Conservation (phyloP, 1,140 invertebrate species). For the Neodiprion pinetum region DNA sequence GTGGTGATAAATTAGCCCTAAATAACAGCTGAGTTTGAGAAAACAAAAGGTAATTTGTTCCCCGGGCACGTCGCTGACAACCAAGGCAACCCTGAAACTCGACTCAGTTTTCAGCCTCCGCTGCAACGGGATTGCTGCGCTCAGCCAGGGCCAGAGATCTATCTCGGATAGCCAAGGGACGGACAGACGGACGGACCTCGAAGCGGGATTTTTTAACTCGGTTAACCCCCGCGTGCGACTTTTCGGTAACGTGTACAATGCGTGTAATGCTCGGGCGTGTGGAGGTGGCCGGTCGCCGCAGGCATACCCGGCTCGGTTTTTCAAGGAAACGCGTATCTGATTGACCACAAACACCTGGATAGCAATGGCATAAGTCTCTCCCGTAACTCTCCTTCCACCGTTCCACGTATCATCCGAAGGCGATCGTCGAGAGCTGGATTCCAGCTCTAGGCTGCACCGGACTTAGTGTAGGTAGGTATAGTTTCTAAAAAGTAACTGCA, state of each 20-base stretch:
- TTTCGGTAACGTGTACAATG: not conserved
- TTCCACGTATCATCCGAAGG: constrained; percentile 29
- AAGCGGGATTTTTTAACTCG: not conserved
- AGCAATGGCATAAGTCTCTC: constrained; percentile 29
- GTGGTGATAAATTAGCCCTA: constrained; percentile 9
- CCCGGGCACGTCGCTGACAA: constrained; percentile 46
- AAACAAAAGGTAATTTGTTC: constrained; percentile 47
- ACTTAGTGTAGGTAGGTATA: constrained; percentile 31
- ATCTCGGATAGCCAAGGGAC: constrained; percentile 39
- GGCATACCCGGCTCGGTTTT: constrained; percentile 16
- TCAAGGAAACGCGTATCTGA: constrained; percentile 18
- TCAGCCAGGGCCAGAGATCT: constrained; percentile 32
- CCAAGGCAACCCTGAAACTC: not conserved
- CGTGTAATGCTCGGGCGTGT: not conserved
- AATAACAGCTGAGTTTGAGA: constrained; percentile 37
- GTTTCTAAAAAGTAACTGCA: constrained; percentile 42
- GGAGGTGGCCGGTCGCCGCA: not conserved
- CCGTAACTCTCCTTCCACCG: constrained; percentile 32
- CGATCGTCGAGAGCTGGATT: constrained; percentile 36
- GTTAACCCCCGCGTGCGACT: constrained; percentile 1
- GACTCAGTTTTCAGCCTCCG: constrained; percentile 22
- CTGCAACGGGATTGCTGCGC: constrained; percentile 32
- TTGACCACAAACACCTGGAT: constrained; percentile 21
- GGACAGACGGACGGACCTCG: not conserved
- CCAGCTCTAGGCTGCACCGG: too few relatives aligned